These are phyloP conservation scores for Acrocephalus kingi DNA, from an alignment of 2,113 vertebrate genomes.

Conservation along the genomic window DNA sequence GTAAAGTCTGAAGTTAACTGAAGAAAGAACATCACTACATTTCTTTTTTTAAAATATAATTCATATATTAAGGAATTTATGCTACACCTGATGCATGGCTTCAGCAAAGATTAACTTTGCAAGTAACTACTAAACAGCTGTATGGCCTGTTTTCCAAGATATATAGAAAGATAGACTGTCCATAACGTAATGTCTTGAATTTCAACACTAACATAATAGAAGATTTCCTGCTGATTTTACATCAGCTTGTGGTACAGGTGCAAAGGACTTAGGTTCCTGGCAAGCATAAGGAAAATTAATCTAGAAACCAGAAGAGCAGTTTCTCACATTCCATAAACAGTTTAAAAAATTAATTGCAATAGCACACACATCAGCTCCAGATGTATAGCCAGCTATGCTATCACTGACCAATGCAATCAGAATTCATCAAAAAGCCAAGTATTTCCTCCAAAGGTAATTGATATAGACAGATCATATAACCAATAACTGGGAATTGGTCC, in stretches of 20 bases:
- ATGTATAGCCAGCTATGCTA: slow-evolving; percentile 2
- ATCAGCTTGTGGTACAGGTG: slow-evolving; percentile 65
- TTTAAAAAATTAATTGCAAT: slow-evolving; percentile 67
- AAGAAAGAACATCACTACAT: not conserved
- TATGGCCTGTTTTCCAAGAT: slow-evolving; percentile 39
- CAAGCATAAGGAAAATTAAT: slow-evolving; percentile 52
- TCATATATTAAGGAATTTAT: not conserved
- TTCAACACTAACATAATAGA: slow-evolving; percentile 47
- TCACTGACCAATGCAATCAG: slow-evolving; percentile 9
- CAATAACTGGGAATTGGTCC: slow-evolving; percentile 25
- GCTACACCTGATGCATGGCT: slow-evolving; percentile 15
- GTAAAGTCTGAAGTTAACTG: not conserved
- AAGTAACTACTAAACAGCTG: slow-evolving; percentile 54
- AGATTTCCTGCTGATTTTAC: slow-evolving; percentile 68
- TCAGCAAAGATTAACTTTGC: slow-evolving; percentile 45
- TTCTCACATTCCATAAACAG: slow-evolving; percentile 68
- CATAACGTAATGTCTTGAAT: slow-evolving; percentile 48
- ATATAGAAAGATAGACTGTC: not conserved
- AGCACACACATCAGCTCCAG: slow-evolving; percentile 14
- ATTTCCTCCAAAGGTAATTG: slow-evolving; percentile 40
- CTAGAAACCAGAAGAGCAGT: slow-evolving; percentile 61
- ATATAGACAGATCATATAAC: slow-evolving; percentile 50
- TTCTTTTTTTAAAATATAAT: not conserved
- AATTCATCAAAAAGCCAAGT: slow-evolving; percentile 17
- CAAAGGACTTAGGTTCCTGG: slow-evolving; percentile 60